Percentiles rank a stretch among this genome's conserved stretches.
Conservation (phyloP, 2,113 vertebrate species). For the Caracal caracal region DNA sequence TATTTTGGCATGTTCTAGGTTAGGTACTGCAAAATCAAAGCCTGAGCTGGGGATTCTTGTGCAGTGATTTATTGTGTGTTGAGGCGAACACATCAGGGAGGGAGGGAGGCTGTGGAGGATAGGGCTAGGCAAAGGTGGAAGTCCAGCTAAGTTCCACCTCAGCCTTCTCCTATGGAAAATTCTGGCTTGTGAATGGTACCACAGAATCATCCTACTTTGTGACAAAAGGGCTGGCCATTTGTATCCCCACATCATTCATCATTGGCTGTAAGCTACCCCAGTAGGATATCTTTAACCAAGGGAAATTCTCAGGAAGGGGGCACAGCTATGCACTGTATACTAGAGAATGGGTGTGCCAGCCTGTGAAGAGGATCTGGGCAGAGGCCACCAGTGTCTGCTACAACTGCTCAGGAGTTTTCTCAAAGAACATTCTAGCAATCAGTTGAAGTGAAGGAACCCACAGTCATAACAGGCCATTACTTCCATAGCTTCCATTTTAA, state of each 20-base stretch:
- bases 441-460: not conserved
- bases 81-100: not conserved
- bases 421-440: not conserved
- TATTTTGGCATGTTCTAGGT: not conserved
- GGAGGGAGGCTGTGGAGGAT: not conserved
- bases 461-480: not conserved
- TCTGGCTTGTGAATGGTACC: not conserved
- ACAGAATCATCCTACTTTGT: not conserved
- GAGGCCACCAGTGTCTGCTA: accelerated
- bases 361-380: not conserved
- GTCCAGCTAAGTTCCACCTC: not conserved
- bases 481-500: not conserved
- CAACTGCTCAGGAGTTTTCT: not conserved
- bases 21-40: not conserved
- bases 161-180: not conserved
- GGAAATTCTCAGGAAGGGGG: accelerated
- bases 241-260: too few relatives aligned
- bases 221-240: not conserved
- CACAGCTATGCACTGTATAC: not conserved
- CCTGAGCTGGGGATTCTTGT: not conserved
- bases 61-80: not conserved
- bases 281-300: not conserved
- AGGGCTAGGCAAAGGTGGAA: not conserved
- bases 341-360: too few relatives aligned
- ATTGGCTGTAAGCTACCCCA: accelerated